These are phyloP conservation scores for Lochmaea crataegi DNA, from an alignment of 2,888 invertebrate species.

Conservation along the genomic window DNA sequence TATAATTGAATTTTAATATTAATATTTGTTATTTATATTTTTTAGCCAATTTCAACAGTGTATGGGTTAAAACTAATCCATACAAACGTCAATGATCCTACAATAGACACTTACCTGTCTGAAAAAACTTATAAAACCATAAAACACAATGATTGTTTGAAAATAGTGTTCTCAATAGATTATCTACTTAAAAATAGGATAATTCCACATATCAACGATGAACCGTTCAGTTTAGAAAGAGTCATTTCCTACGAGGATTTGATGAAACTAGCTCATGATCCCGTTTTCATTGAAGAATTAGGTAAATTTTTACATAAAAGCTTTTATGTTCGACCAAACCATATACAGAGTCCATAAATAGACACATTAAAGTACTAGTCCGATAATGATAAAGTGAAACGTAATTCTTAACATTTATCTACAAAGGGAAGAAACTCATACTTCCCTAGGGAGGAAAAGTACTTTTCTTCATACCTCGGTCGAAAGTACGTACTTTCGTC, in stretches of 20 bases:
- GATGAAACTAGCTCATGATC: slow-evolving; percentile 54
- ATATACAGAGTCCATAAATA: no score
- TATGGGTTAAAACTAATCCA: slow-evolving; percentile 57
- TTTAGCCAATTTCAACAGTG: slow-evolving; percentile 50
- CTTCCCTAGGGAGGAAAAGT: no score
- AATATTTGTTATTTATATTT: slow-evolving; percentile 12
- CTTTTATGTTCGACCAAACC: neutral
- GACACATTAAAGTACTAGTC: no score
- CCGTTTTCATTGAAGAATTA: slow-evolving; percentile 58
- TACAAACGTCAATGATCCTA: slow-evolving; percentile 47
- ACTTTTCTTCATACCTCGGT: no score
- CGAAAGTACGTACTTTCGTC: no score
- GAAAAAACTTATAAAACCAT: slow-evolving; percentile 56
- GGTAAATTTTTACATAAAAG: slow-evolving; percentile 47
- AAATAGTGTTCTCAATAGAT: slow-evolving; percentile 57
- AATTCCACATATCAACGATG: slow-evolving; percentile 49
- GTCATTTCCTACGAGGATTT: slow-evolving; percentile 53
- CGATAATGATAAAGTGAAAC: no score
- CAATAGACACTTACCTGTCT: slow-evolving; percentile 52
- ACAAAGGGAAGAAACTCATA: no score
- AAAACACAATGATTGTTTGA: slow-evolving; percentile 58
- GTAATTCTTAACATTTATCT: no score
- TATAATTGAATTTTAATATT: slow-evolving; percentile 1
- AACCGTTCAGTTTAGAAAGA: slow-evolving; percentile 33
- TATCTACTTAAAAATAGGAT: slow-evolving; percentile 55